Percentiles rank a stretch among this genome's conserved stretches.
These are phyloP conservation scores for Rhea americana DNA, from an alignment of 2,113 vertebrate species.

Conservation along the genomic window DNA sequence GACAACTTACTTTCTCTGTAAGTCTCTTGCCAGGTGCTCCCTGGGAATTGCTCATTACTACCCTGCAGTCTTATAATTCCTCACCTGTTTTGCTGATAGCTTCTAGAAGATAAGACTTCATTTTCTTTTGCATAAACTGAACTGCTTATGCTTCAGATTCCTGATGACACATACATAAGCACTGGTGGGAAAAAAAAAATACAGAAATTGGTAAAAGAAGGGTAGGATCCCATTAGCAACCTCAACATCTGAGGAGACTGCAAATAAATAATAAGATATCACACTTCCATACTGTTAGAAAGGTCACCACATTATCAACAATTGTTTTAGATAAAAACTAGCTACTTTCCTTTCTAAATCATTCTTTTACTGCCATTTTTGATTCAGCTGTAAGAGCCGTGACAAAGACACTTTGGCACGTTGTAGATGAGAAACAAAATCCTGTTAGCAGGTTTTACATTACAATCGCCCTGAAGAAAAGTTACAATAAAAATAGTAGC, in stretches of 20 bases:
- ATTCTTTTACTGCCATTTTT: not conserved
- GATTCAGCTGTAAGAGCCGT: not conserved
- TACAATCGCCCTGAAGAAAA: not conserved
- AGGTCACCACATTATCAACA: slow-evolving; percentile 12
- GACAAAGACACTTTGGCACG: not conserved
- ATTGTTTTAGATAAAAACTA: slow-evolving; percentile 6
- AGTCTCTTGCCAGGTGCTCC: not conserved
- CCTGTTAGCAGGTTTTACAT: not conserved
- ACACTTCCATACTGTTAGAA: not conserved
- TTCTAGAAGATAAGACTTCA: not conserved
- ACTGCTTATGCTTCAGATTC: not conserved
- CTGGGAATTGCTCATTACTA: not conserved
- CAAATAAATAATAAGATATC: slow-evolving; percentile 1
- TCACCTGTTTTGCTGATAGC: not conserved
- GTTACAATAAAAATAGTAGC: not conserved
- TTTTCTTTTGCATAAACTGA: not conserved
- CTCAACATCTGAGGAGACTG: not conserved
- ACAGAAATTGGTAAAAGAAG: not conserved
- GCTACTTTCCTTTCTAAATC: not conserved
- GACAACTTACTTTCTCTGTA: not conserved
- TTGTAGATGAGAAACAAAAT: not conserved
- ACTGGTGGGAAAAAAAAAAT: not conserved
- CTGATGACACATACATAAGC: not conserved
- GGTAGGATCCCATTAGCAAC: not conserved
- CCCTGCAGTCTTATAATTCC: not conserved